Base-by-base conservation (phyloP, 2,797 vertebrate species). In the Echeneis naucrates region DNA sequence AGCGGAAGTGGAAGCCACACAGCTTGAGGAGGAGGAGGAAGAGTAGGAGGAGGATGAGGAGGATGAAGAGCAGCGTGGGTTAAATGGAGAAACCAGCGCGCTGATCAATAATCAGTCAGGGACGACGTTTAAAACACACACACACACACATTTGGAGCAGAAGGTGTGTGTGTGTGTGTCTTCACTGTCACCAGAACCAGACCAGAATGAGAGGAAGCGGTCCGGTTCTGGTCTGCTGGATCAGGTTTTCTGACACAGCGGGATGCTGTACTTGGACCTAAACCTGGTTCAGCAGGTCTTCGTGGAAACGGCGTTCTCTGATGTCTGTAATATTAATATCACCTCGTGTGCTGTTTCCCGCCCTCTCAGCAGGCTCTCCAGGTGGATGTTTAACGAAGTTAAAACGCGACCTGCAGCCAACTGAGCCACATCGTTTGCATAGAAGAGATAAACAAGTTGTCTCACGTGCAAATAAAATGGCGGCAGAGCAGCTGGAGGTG, bases 1-100 rank as follows among this genome's bases (percentile, higher is more conserved):
- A 81, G 85, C 92, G 95, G 95, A 96, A 96, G 94, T 95, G 9
- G 61, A 87, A 92, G 86, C 92, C 85, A 89, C 89, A 91, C 78
- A 88, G 88, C 86, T 82, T 88, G 80, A 82, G 78, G 75, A 73
- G 83, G 52, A 76, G 60, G 62, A 60, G 47, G 61, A 78, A 11
- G 58, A 71, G 1, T 62, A 69, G 4, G 66, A 73, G 4, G 60
- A 50, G 44, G 21, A 73, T 16, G 57, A 63, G 23, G 64, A 67
- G 26, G 61, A 58, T 14, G 37, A 38, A 52, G 53, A 74, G 65
- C 75, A 71, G 54, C 11, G 59, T 55, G 48, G 50, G 33, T 48
- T 26, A 13, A 40, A 78, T n/a, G 14, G 40, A 56, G 58, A 73
- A 76, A 82, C 58, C 59, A 73, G 78, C 27, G 1, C 68, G 40